phyloP scores from a whole-genome alignment of 2,888 invertebrate genomes.

The Sarcophaga caerulescens region DNA sequence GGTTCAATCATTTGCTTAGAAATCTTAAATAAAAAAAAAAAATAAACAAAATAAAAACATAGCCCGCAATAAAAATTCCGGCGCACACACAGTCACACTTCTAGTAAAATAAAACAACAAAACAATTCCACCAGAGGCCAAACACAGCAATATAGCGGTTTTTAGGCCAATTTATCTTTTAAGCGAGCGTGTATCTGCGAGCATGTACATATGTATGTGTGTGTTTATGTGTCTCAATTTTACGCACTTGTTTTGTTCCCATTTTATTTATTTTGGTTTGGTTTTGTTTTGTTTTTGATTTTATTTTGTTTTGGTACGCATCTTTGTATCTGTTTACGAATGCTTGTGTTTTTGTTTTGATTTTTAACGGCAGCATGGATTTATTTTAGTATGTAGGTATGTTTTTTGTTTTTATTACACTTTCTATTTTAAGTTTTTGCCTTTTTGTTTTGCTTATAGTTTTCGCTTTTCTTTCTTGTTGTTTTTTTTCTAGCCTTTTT shows the following conservation, averaged over 20 bases:
- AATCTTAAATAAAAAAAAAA: neutral
- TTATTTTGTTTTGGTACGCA: constrained; percentile 3
- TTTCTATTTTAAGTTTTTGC: constrained; percentile 28
- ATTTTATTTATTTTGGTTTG: constrained; percentile 45
- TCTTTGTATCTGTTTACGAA: neutral
- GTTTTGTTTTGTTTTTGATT: constrained; percentile 11
- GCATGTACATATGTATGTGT: neutral
- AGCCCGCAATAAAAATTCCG: neutral
- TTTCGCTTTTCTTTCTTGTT: constrained; percentile 44
- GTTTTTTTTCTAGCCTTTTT: neutral
- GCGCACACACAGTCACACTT: neutral
- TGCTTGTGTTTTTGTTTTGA: neutral
- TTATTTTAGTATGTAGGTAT: neutral
- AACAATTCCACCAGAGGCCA: neutral
- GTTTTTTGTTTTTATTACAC: neutral
- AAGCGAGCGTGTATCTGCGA: neutral
- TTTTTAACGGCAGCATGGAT: neutral
- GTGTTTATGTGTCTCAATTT: neutral
- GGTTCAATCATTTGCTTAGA: neutral
- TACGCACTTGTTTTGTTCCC: constrained; percentile 50
- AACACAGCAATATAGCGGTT: neutral
- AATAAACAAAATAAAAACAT: neutral
- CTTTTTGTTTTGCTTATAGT: constrained; percentile 61
- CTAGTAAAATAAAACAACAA: neutral
- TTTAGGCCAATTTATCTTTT: neutral